Base-by-base conservation (phyloP, 2,113 vertebrate genomes). In the Aspidoscelis tigris region DNA sequence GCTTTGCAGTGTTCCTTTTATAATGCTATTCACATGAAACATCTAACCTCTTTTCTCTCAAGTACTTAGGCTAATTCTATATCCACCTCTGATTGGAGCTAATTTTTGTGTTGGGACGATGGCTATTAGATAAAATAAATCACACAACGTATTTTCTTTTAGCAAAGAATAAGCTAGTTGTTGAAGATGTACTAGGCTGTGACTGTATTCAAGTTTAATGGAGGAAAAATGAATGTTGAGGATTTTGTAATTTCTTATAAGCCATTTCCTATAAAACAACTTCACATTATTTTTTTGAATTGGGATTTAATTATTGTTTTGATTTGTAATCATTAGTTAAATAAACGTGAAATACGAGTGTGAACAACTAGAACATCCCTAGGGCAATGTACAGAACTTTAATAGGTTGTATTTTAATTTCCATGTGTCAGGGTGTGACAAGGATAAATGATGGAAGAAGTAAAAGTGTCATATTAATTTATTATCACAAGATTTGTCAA, bases 351-450 rank as follows among this genome's bases (percentile, higher is more conserved):
- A 81, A 77, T 76, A 70, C 53, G 69, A 78, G 4, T 77, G 47
- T 79, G 26, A 88, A 65, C 53, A 89, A 80, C 66, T 86, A 77
- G 81, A 84, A 88, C 10, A 87, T 61, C 5, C 20, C 14, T 75
- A 78, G 58, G 89, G 47, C 61, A 78, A 73, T 70, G 77, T 83
- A 82, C 77, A 47, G 2, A 5, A 58, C 78, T 74, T 84, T 80
- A 71, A 83, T 73, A 87, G 80, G 61, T 0, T 84, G 55, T 33
- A 74, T 33, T 85, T 90, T 80, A 50, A 81, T 90, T 91, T 91
- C 24, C 39, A 65, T 86, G 39, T 86, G 39, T 86, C 55, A 90
- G 41, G n/a, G 72, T 85, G 85, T 89, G 83, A 65, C 4, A 18
- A 5, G 69, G 69, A 80, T 83, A 65, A 85, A 76, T 85, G 7